A percentile compares a stretch with the other conserved stretches of the same genome.
Evolutionary conservation across 2,888 invertebrate genomes (phyloP).

Genomic region (Tanytarsus gracilentus): DNA sequence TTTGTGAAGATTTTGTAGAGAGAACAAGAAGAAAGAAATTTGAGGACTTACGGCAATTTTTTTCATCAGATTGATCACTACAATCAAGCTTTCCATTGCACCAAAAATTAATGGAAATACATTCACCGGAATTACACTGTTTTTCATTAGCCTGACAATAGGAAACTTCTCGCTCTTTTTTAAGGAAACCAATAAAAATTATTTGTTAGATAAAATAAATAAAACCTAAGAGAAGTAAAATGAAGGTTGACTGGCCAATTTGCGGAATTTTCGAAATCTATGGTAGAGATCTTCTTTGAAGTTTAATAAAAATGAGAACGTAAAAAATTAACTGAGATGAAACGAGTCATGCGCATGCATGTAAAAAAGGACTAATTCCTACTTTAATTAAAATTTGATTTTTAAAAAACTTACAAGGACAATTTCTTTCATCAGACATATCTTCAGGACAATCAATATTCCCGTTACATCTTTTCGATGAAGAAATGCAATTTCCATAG

Average conservation of each 20-base stretch:
- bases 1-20: not conserved
- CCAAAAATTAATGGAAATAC: conserved; percentile 48
- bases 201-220: conserved; percentile 2
- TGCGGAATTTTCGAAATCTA: too few relatives aligned
- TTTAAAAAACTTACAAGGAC: conserved; percentile 41
- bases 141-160: conserved; percentile 47
- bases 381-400: not conserved
- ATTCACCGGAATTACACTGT: conserved; percentile 58
- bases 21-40: not conserved
- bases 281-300: too few relatives aligned
- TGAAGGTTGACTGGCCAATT: too few relatives aligned
- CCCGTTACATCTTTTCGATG: conserved; percentile 54
- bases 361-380: too few relatives aligned
- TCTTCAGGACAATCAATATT: conserved; percentile 61
- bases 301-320: too few relatives aligned
- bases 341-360: too few relatives aligned
- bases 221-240: too few relatives aligned
- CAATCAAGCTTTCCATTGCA: conserved; percentile 62
- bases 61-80: conserved; percentile 65
- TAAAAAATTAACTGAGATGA: too few relatives aligned
- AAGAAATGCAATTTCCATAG: conserved; percentile 56
- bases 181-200: too few relatives aligned
- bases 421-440: conserved; percentile 64
- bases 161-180: not conserved
- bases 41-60: conserved; percentile 63